Conservation (phyloP, 1,140 invertebrate species). For the Vanessa tameamea region DNA sequence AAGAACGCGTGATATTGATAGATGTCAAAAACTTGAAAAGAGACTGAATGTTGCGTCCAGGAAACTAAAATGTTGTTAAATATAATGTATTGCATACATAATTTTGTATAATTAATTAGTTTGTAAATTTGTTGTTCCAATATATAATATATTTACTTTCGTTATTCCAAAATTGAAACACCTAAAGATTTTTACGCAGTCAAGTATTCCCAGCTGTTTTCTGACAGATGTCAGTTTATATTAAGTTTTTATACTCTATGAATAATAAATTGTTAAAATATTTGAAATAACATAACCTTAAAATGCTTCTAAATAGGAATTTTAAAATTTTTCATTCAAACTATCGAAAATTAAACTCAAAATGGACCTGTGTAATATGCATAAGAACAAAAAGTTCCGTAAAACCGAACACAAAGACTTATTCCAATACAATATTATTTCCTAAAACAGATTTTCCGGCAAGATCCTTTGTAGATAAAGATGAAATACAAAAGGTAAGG, state of each 20-base stretch:
- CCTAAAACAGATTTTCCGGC: constrained; percentile 81
- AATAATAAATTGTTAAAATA: constrained; percentile 4
- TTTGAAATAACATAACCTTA: constrained; percentile 34
- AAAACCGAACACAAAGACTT: constrained; percentile 69
- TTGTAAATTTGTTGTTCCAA: no score
- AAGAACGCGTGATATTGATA: constrained; percentile 13
- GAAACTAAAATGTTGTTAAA: no score
- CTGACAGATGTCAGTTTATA: background rate
- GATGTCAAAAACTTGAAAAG: constrained; percentile 9
- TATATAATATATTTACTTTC: no score
- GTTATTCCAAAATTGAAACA: no score
- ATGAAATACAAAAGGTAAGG: constrained; percentile 72
- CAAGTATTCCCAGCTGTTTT: background rate
- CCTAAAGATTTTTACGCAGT: no score
- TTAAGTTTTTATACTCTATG: background rate
- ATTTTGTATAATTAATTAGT: no score
- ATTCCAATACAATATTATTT: constrained; percentile 81
- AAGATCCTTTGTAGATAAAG: constrained; percentile 64
- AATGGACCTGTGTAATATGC: constrained; percentile 50
- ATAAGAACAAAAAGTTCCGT: constrained; percentile 58
- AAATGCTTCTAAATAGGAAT: constrained; percentile 55
- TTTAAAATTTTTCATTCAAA: constrained; percentile 43
- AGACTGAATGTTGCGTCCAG: background rate
- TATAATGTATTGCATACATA: no score
- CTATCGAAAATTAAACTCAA: constrained; percentile 50